Base-by-base conservation (phyloP, 2,797 vertebrate species). In the Zonotrichia albicollis region DNA sequence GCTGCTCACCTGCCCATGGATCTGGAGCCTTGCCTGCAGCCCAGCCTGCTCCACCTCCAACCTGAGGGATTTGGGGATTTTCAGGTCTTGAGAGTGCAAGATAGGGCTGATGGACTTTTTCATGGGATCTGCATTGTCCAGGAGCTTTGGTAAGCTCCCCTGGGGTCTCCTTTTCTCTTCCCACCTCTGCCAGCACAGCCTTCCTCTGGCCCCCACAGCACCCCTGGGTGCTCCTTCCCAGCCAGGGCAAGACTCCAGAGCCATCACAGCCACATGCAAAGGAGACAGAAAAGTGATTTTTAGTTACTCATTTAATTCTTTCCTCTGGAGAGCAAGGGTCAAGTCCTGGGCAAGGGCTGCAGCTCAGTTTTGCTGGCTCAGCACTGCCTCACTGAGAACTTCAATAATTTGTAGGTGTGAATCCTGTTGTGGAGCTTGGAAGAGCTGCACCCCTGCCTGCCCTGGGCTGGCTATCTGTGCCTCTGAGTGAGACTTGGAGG, bases 1-100 rank as follows among this genome's bases (percentile, higher is more conserved):
- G 65, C 27, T 73, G 23, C 32, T 60, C 54, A 9, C 1, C 0
- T 13, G 16, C 32, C 67, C 5, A 0, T 6, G 42, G 60, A 42
- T 20, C 38, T 70, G 57, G 42, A 80, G 38, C 3, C 8, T 45
- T n/a, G 53, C 50, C 16, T 22, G n/a, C 22, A 50, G 43, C 46
- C 23, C 84, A 67, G 16, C 36, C 79, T 45, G 40, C 60, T 54
- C 43, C 29, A 6, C 32, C 42, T 64, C 61, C 50, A 67, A 1
- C 51, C 26, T 14, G 29, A 46, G 36, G 0, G 5, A 46, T 42
- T 0, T 21, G 51, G 42, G 42, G 3, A 17, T 17, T 81, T 64
- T 26, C 34, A 81, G 21, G 6, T 10, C 8, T 36, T 16, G 42
- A 40, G 29, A 23, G 16, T 2, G 29, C 18, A 42, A 80, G 17